Conservation (phyloP, 2,797 vertebrate genomes). For the Gallirallus australis region DNA sequence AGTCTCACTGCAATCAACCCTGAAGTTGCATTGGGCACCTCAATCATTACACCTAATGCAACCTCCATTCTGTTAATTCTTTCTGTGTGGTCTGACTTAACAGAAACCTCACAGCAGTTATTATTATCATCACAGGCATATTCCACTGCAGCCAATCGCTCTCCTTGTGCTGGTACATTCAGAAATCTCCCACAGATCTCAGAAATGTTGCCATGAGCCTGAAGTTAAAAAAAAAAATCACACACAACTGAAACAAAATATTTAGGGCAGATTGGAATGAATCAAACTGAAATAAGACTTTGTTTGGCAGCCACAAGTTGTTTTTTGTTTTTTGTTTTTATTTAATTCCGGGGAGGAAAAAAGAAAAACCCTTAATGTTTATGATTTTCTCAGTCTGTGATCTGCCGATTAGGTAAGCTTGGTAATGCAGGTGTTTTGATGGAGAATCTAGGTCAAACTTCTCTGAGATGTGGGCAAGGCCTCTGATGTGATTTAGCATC, state of each 20-base stretch:
- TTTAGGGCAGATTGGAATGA: constrained; percentile 49
- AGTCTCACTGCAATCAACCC: neutral
- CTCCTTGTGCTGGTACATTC: neutral
- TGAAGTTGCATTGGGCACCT: neutral
- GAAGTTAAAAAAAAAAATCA: neutral
- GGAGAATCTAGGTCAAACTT: constrained; percentile 51
- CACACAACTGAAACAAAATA: constrained; percentile 19
- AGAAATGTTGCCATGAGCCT: neutral
- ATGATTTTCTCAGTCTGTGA: neutral
- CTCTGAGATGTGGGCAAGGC: neutral
- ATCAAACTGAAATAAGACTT: constrained; percentile 5
- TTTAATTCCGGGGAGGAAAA: neutral
- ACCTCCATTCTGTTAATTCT: neutral
- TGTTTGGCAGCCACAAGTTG: neutral
- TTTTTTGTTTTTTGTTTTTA: neutral
- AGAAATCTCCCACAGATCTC: neutral
- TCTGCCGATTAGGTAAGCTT: neutral
- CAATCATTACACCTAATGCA: neutral
- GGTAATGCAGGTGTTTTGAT: neutral
- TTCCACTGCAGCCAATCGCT: neutral
- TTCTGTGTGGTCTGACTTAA: neutral
- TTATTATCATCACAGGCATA: neutral
- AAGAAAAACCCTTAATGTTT: neutral
- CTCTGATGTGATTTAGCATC: neutral
- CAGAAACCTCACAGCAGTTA: neutral